Conservation (phyloP, 2,888 invertebrate genomes). For the Chouioia cunea region DNA sequence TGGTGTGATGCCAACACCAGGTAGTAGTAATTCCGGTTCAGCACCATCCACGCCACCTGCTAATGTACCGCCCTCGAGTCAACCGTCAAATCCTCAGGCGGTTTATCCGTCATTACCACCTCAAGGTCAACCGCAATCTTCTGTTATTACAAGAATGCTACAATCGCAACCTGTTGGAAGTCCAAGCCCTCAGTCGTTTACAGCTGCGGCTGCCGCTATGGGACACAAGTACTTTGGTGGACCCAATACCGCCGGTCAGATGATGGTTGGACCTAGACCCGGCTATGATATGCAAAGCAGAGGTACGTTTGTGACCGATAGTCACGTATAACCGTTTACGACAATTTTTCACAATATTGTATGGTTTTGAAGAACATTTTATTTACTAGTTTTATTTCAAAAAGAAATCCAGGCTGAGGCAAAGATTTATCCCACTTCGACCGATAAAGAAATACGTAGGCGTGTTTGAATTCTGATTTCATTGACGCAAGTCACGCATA, state of each 20-base stretch:
- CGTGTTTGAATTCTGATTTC: too few species aligned
- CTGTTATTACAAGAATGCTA: slow-evolving; percentile 76
- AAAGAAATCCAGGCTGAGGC: too few species aligned
- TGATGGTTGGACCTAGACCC: slow-evolving; percentile 60
- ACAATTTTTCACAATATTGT: too few species aligned
- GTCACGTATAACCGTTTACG: too few species aligned
- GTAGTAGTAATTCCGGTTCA: slow-evolving; percentile 66
- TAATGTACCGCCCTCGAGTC: slow-evolving; percentile 58
- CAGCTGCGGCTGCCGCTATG: slow-evolving; percentile 67
- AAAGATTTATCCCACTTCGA: too few species aligned
- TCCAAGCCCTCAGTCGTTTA: slow-evolving; percentile 63
- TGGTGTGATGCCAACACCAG: slow-evolving; percentile 61
- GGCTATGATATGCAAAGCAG: slow-evolving; percentile 64
- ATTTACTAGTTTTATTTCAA: too few species aligned
- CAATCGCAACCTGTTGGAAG: slow-evolving; percentile 68
- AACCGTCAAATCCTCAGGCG: slow-evolving; percentile 55
- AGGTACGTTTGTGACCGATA: too few species aligned
- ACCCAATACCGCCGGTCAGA: slow-evolving; percentile 53
- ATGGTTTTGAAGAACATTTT: too few species aligned
- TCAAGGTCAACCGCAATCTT: slow-evolving; percentile 65
- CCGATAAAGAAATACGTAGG: too few species aligned
- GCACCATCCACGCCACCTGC: slow-evolving; percentile 64
- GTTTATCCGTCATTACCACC: slow-evolving; percentile 66
- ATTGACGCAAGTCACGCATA: too few species aligned
- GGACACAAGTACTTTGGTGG: slow-evolving; percentile 67